Percentiles rank a stretch among this genome's conserved stretches.
Evolutionary conservation across 2,797 vertebrate species (phyloP).

Genomic region (Micrastur ruficollis): DNA sequence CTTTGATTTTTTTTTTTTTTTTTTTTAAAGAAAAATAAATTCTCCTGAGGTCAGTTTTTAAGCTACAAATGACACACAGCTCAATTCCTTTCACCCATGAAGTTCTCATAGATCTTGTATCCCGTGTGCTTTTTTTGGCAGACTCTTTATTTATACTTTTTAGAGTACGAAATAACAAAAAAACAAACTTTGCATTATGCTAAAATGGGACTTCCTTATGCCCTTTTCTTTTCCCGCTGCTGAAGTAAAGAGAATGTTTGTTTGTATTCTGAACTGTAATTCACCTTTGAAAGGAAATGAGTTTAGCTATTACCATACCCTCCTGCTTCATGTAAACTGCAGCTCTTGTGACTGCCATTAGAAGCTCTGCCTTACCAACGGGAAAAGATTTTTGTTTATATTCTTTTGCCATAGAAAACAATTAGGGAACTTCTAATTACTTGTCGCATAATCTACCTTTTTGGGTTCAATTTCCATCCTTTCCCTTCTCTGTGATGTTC

Average conservation of each 20-base stretch:
- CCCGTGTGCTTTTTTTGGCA: background rate
- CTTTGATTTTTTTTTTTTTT: background rate
- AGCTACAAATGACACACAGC: background rate
- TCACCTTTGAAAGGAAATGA: slow-evolving; percentile 63
- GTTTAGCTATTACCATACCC: slow-evolving; percentile 17
- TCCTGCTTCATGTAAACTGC: slow-evolving; percentile 30
- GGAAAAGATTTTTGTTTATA: slow-evolving; percentile 15
- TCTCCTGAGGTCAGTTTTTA: background rate
- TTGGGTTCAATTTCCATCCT: background rate
- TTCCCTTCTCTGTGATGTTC: background rate
- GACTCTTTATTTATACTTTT: slow-evolving; percentile 28
- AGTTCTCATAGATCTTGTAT: slow-evolving; percentile 29
- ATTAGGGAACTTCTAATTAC: slow-evolving; percentile 5
- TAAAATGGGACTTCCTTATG: slow-evolving; percentile 16
- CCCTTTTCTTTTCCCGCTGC: background rate
- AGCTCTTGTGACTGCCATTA: background rate
- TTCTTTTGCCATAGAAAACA: slow-evolving; percentile 16
- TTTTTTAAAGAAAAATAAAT: background rate
- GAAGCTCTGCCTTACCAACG: background rate
- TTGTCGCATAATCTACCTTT: background rate
- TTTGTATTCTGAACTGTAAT: slow-evolving; percentile 55
- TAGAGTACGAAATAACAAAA: slow-evolving; percentile 48
- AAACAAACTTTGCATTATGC: slow-evolving; percentile 43
- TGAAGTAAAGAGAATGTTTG: slow-evolving; percentile 27
- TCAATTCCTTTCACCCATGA: background rate